phyloP scores from a whole-genome alignment of 2,113 vertebrate genomes.

The Sclerurus mexicanus region DNA sequence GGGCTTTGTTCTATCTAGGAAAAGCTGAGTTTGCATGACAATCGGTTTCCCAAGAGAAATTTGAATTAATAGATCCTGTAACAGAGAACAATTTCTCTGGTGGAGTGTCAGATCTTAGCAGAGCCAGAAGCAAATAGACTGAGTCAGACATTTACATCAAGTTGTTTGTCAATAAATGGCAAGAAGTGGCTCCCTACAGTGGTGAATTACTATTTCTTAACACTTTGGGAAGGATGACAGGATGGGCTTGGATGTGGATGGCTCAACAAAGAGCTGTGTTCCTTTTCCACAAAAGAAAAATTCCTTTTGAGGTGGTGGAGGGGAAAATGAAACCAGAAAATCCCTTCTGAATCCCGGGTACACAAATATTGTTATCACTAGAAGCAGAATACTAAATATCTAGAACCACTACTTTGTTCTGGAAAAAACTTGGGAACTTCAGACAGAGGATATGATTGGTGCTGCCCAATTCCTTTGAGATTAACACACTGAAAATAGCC shows the following conservation, averaged over 20 bases:
- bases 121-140: conserved; percentile 15
- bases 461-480: background rate
- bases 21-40: background rate
- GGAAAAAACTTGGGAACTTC: background rate
- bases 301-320: background rate
- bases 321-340: background rate
- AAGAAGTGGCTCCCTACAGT: conserved; percentile 25
- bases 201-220: conserved; percentile 16
- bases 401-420: background rate
- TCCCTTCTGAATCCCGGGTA: background rate
- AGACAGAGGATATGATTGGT: background rate
- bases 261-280: background rate
- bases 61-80: background rate
- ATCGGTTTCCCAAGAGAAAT: background rate
- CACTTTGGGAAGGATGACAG: background rate
- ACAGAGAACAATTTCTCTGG: conserved; percentile 1
- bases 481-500: conserved; percentile 28
- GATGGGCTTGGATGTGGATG: background rate
- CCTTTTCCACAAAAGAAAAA: background rate
- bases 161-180: conserved; percentile 19
- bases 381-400: background rate
- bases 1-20: background rate
- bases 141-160: conserved; percentile 36
- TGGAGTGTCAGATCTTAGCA: background rate
- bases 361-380: background rate